Evolutionary conservation across 2,888 invertebrate genomes (phyloP), one percentile per base, ranked within the genome.

Genomic region (Lamproptera curius): DNA sequence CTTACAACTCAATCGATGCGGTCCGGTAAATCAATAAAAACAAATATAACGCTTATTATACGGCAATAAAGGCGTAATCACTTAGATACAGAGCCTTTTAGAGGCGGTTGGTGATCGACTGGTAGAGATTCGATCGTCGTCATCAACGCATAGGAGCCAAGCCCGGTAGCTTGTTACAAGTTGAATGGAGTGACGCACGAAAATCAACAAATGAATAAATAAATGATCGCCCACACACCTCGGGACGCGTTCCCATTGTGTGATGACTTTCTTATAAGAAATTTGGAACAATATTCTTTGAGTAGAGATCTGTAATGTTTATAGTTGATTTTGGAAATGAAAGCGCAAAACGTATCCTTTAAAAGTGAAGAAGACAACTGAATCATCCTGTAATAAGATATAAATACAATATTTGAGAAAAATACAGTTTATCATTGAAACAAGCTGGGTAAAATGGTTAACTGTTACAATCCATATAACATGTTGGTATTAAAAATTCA

Each of bases 101-200:
- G 35, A 11, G 16, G 43, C 20, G 31, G 38, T 49, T 34, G 50
- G 51, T 61, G 70, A 73, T 69, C n/a, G 75, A 73, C 66, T 70
- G 65, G 67, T 68, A 58, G 70, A 65, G 65, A 59, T 61, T 65
- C 63, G 63, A 65, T 63, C 64, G 65, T 68, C 57, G 62, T 73
- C 65, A 65, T 64, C 62, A 62, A 54, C 60, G 59, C 63, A 61
- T 65, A 64, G 40, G 36, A 53, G 59, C 58, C 71, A 76, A 83
- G 79, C 75, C 77, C 85, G 62, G 85, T 85, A 85, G 85, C 84
- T 50, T 64, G 49, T 70, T 76, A 76, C 76, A 68, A 78, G 73
- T 63, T 73, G 76, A 80, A 77, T 74, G 67, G 65, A 70, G 64
- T 67, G 70, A 73, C 72, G 68, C 59, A 70, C 70, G n/a, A 63